Conservation (phyloP, 2,113 vertebrate species). For the Perognathus longimembris region DNA sequence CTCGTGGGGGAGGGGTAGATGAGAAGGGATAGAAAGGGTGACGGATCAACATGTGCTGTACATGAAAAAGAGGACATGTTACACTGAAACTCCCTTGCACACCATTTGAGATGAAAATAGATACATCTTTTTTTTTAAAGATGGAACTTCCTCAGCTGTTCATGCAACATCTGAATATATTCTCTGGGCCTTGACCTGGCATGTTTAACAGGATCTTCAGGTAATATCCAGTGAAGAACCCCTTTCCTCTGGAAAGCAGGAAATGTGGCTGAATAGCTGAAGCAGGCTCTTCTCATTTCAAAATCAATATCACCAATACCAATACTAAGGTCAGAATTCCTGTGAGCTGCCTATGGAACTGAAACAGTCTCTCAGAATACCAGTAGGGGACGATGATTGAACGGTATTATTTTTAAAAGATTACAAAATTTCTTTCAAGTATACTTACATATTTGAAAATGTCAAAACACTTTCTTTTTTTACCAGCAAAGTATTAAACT, state of each 20-base stretch:
- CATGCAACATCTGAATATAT: too few relatives aligned
- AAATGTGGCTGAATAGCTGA: background rate
- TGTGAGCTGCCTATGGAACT: rapidly evolving
- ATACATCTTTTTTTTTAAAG: background rate
- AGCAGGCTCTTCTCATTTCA: too few relatives aligned
- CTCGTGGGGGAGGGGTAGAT: too few relatives aligned
- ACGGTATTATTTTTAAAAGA: background rate
- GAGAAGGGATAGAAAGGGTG: too few relatives aligned
- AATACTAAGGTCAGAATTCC: rapidly evolving
- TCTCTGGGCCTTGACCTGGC: background rate
- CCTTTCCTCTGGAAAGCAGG: background rate
- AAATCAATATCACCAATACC: background rate
- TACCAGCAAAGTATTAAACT: background rate
- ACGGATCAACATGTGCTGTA: too few relatives aligned
- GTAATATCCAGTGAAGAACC: background rate
- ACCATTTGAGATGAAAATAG: too few relatives aligned
- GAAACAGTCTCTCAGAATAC: background rate
- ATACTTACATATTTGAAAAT: background rate
- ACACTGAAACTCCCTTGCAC: too few relatives aligned
- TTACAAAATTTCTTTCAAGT: background rate
- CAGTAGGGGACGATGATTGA: background rate
- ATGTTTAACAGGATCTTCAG: background rate
- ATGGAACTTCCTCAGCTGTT: background rate
- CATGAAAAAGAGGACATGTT: too few relatives aligned
- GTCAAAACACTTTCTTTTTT: background rate